Conservation (phyloP, 2,113 vertebrate species). For the Gobio gobio region DNA sequence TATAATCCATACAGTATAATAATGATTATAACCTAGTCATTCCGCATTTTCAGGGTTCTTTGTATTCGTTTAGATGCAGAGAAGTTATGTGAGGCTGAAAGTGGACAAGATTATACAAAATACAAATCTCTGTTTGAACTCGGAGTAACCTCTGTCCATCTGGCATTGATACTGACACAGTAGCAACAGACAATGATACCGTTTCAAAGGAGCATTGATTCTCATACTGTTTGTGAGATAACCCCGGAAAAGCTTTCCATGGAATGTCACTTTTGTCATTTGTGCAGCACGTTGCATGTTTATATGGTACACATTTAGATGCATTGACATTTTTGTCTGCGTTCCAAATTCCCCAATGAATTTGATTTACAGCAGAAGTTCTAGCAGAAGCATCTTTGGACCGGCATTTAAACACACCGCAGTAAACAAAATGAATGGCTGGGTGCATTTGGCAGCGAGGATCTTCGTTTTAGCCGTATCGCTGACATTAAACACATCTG, state of each 20-base stretch:
- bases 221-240: background rate
- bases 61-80: background rate
- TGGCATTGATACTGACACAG: constrained; percentile 5
- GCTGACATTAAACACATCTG: background rate
- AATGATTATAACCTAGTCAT: background rate
- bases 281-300: background rate
- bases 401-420: constrained; percentile 34
- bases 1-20: constrained; percentile 4
- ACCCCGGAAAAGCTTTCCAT: background rate
- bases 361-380: constrained; percentile 57
- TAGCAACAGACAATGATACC: background rate
- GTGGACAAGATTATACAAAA: background rate
- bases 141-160: background rate
- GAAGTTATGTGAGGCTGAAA: background rate
- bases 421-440: constrained; percentile 56
- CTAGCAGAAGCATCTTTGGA: constrained; percentile 43
- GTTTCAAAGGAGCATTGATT: constrained; percentile 1
- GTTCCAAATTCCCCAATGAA: constrained; percentile 36
- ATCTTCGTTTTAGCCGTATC: background rate
- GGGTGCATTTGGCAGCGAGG: constrained; percentile 15
- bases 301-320: constrained; percentile 21
- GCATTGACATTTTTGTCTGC: background rate
- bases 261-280: constrained; percentile 26
- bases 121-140: constrained; percentile 5
- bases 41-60: background rate